Percentiles rank a stretch among this genome's conserved stretches.
Conservation (phyloP, 2,888 invertebrate species). For the Caradrina kadenii region DNA sequence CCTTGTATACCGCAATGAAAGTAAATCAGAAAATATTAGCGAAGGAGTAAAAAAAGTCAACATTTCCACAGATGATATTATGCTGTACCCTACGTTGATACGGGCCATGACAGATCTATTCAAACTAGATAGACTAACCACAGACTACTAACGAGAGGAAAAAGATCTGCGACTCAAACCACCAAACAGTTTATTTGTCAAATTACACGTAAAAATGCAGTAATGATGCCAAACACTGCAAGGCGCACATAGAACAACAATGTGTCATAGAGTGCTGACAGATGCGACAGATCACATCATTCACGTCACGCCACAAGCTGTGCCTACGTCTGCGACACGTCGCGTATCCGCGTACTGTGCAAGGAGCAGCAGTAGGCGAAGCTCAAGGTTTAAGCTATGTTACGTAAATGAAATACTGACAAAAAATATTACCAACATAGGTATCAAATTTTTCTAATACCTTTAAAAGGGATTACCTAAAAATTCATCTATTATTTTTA, state of each 20-base stretch:
- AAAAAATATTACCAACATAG: neutral
- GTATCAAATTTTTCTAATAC: neutral
- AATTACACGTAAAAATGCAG: constrained; percentile 9
- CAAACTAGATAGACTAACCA: neutral
- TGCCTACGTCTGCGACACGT: constrained; percentile 20
- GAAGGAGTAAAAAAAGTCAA: too few relatives aligned
- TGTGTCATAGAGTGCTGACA: constrained; percentile 52
- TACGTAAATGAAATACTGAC: neutral
- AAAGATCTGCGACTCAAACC: neutral
- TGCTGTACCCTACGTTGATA: too few relatives aligned
- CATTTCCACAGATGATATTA: too few relatives aligned
- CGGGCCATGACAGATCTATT: too few relatives aligned
- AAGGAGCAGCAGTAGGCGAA: constrained; percentile 26
- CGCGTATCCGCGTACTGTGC: constrained; percentile 16
- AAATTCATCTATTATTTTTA: neutral
- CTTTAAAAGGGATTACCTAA: neutral
- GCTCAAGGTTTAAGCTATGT: constrained; percentile 20
- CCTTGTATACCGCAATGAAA: too few relatives aligned
- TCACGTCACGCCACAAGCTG: neutral
- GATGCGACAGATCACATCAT: constrained; percentile 32
- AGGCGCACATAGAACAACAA: constrained; percentile 33
- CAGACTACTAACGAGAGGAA: neutral
- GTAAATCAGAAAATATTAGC: too few relatives aligned
- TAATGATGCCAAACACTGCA: constrained; percentile 51
- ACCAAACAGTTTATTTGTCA: constrained; percentile 13